Base-by-base conservation (phyloP, 2,113 vertebrate species). In the Syrrhaptes paradoxus region DNA sequence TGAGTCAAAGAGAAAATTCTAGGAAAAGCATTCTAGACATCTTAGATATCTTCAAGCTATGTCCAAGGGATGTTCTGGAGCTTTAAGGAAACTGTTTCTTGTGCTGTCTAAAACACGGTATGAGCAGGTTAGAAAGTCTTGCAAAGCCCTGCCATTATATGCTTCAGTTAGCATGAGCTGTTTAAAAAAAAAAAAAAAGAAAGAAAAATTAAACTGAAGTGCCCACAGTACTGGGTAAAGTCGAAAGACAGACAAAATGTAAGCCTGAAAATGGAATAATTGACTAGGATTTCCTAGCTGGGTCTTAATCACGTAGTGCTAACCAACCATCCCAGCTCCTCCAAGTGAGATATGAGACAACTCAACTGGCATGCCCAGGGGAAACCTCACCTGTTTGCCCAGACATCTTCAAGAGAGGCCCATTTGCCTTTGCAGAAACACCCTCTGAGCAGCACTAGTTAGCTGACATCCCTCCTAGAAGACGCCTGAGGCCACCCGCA, bases 401-500 rank as follows among this genome's bases (percentile, higher is more conserved):
- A 43, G 31, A 26, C 41, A 32, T 21, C 41, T 45, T 45, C 63
- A 66, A 29, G 63, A 55, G 13, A 18, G 3, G 5, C 17, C 8
- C 4, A 0, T 9, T 5, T 21, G 7, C 24, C n/a, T 66, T 70
- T 74, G 31, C 38, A 88, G 85, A 72, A 88, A 19, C 10, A 43
- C 12, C 16, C 4, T 32, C 36, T 45, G 36, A 26, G 41, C 10
- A 20, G 17, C 24, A 65, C 41, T 26, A 52, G 6, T 21, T 6
- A 67, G 14, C 17, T 74, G 32, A 29, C 14, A 6, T 18, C 20
- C 45, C 19, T 83, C 22, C 29, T 34, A 26, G 29, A 68, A 43
- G 11, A 4, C 25, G 5, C 4, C 54, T 57, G 19, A 8, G 6
- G 4, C 3, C 16, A 36, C 11, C 6, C 13, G 1, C 29, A 62